These are phyloP conservation scores for Zosterops japonicus DNA, from an alignment of 2,113 vertebrate genomes.

Conservation along the genomic window DNA sequence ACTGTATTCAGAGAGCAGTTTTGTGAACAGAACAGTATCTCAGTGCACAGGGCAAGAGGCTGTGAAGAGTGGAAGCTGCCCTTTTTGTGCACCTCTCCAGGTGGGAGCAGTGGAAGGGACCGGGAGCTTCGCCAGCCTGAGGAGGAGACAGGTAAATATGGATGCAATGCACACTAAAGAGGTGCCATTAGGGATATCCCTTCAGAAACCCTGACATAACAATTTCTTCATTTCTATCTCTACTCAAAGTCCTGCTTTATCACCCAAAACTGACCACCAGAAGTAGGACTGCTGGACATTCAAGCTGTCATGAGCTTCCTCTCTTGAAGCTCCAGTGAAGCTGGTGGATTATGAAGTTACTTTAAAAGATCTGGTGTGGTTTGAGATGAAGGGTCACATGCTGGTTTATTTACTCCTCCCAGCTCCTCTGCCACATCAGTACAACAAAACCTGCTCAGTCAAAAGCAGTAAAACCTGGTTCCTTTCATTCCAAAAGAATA, in stretches of 20 bases:
- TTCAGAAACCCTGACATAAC: not conserved
- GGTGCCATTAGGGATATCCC: no score
- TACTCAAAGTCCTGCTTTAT: not conserved
- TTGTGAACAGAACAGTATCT: not conserved
- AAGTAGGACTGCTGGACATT: not conserved
- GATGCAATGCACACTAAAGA: not conserved
- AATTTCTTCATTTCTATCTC: not conserved
- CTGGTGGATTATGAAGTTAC: not conserved
- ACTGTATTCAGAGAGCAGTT: not conserved
- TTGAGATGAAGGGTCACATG: not conserved
- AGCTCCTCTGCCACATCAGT: not conserved
- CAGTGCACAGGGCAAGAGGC: not conserved
- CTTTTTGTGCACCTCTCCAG: not conserved
- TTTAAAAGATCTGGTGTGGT: not conserved
- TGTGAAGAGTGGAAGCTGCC: not conserved
- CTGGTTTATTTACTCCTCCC: not conserved
- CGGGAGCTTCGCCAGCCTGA: fast-evolving
- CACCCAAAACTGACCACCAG: not conserved
- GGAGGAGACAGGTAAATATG: not conserved
- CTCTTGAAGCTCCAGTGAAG: not conserved
- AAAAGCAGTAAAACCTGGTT: not conserved
- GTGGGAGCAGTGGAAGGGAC: not conserved
- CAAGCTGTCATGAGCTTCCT: not conserved
- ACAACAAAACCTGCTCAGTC: not conserved
- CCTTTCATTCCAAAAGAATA: not conserved